Evolutionary conservation across 2,888 invertebrate genomes (phyloP).

Genomic region (Metopia argyrocephala): DNA sequence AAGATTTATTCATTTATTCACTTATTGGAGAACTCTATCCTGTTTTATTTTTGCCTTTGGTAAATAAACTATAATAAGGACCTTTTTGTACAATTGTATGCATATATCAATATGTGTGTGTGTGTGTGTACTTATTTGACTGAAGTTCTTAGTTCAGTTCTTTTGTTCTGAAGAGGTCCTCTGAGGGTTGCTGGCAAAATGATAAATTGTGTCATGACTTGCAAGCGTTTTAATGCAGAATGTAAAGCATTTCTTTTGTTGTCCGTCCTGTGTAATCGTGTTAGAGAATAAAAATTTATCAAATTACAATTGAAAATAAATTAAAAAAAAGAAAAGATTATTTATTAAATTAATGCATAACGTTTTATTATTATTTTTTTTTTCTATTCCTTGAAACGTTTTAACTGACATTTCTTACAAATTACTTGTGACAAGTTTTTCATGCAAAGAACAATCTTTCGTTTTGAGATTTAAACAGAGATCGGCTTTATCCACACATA

Average conservation of each 20-base stretch:
- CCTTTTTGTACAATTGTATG: constrained; percentile 11
- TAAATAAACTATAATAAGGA: background rate
- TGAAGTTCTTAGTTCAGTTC: constrained; percentile 17
- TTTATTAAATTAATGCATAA: constrained; percentile 32
- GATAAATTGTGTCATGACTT: constrained; percentile 62
- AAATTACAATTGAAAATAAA: constrained; percentile 47
- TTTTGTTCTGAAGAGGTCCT: constrained; percentile 43
- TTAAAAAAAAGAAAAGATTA: constrained; percentile 32
- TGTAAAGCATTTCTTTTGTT: constrained; percentile 20
- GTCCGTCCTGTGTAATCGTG: background rate
- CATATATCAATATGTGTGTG: constrained; percentile 15
- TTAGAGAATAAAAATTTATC: constrained; percentile 37
- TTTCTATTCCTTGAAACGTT: background rate
- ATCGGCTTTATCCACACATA: too few relatives aligned
- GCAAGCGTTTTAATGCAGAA: background rate
- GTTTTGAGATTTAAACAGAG: too few relatives aligned
- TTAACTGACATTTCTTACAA: background rate
- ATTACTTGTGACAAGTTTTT: too few relatives aligned
- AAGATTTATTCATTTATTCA: constrained; percentile 35
- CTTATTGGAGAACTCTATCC: background rate
- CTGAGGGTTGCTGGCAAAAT: constrained; percentile 55
- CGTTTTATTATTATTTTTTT: constrained; percentile 8
- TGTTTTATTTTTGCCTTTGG: constrained; percentile 9
- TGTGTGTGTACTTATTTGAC: constrained; percentile 15
- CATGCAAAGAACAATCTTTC: too few relatives aligned